These are phyloP conservation scores for Lasius platythorax DNA, from an alignment of 2,888 invertebrate genomes.

Conservation along the genomic window DNA sequence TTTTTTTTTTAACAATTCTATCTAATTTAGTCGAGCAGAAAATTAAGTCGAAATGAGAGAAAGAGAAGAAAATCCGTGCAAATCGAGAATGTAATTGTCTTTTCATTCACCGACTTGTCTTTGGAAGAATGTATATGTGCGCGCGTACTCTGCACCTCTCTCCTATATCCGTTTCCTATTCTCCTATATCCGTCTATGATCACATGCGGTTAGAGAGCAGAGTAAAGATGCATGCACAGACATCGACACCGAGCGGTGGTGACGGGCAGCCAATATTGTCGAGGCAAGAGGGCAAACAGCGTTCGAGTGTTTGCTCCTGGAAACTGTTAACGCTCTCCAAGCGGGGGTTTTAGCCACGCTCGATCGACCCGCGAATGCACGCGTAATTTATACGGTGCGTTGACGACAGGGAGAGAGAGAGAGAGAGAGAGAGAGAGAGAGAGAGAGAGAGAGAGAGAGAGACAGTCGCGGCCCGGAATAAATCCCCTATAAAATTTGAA, in stretches of 20 bases:
- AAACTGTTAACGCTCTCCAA: conserved; percentile 49
- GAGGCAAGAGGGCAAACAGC: conserved; percentile 55
- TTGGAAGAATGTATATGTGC: not conserved
- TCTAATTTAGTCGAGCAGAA: too few relatives aligned
- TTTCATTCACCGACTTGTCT: not conserved
- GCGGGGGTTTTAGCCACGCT: conserved; percentile 35
- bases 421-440: not conserved
- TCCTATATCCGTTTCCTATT: not conserved
- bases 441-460: not conserved
- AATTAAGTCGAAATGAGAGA: not conserved
- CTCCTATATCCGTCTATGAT: not conserved
- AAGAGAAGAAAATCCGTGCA: not conserved
- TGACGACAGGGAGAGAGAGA: not conserved
- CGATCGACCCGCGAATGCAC: conserved; percentile 46
- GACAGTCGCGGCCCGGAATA: conserved; percentile 1
- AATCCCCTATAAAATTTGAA: conserved; percentile 42
- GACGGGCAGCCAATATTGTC: conserved; percentile 37
- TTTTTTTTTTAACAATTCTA: not conserved
- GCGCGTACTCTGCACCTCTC: not conserved
- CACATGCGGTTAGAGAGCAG: not conserved
- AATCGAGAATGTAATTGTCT: not conserved
- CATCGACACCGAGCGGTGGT: not conserved
- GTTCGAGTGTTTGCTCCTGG: conserved; percentile 53
- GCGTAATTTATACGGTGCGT: conserved; percentile 28
- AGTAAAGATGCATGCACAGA: conserved; percentile 29